These are phyloP conservation scores for Apocheima hispidaria DNA, from an alignment of 2,888 invertebrate species.

Conservation along the genomic window DNA sequence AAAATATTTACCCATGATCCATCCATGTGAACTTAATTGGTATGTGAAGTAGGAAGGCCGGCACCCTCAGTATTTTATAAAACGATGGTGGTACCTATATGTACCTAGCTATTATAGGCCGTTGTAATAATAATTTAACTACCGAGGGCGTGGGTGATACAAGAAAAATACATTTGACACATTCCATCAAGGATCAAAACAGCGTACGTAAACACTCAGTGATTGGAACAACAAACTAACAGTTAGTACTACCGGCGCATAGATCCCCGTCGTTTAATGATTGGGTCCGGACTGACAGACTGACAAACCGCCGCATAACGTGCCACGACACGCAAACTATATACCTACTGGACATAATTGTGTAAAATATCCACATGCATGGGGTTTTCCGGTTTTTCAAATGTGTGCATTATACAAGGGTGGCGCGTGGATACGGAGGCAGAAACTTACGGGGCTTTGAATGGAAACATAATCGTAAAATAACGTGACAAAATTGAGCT, in stretches of 20 bases:
- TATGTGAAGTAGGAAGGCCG: background rate
- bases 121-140: background rate
- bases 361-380: too few species aligned
- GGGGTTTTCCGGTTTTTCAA: too few species aligned
- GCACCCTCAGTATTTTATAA: too few species aligned
- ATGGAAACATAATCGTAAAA: too few species aligned
- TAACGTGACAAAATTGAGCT: too few species aligned
- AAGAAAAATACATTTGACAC: slow-evolving; percentile 4
- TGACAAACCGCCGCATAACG: slow-evolving; percentile 31
- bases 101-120: background rate
- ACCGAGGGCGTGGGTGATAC: slow-evolving; percentile 1
- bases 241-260: background rate
- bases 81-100: too few species aligned
- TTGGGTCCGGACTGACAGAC: background rate
- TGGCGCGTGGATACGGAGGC: too few species aligned
- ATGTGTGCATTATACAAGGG: too few species aligned
- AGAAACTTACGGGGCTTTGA: too few species aligned
- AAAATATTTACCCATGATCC: too few species aligned
- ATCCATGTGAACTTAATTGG: too few species aligned
- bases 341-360: too few species aligned
- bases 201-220: background rate
- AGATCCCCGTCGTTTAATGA: slow-evolving; percentile 12
- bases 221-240: slow-evolving; percentile 4
- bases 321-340: slow-evolving; percentile 2
- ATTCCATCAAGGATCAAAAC: slow-evolving; percentile 8